Percentiles rank a stretch among this genome's conserved stretches.
Evolutionary conservation across 1,140 invertebrate genomes (phyloP).

Genomic region (Caenorhabditis latens): DNA sequence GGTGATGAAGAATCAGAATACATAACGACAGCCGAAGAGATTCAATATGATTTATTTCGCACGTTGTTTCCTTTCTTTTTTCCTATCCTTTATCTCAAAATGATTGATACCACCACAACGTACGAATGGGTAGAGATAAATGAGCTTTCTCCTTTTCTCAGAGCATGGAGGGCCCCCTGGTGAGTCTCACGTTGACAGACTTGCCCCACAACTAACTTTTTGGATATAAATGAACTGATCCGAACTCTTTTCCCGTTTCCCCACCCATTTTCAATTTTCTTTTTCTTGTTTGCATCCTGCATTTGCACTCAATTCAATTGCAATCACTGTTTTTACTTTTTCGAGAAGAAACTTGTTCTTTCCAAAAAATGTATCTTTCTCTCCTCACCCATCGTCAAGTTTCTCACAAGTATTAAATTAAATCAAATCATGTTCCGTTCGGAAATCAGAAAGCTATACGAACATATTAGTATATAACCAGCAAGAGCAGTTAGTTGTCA

Average conservation of each 20-base stretch:
- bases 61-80: conserved; percentile 22
- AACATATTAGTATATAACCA: not conserved
- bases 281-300: conserved; percentile 18
- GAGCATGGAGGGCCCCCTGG: not conserved
- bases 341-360: not conserved
- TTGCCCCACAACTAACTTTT: conserved; percentile 28
- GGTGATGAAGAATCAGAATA: conserved; percentile 37
- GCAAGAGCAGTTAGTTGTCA: conserved; percentile 28
- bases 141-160: conserved; percentile 3
- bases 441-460: conserved; percentile 51
- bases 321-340: not conserved
- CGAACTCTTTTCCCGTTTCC: not conserved
- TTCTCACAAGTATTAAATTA: not conserved
- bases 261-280: not conserved
- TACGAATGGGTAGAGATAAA: conserved; percentile 39
- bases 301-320: conserved; percentile 27
- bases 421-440: conserved; percentile 6
- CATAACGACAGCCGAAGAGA: not conserved
- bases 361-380: not conserved
- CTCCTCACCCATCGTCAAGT: not conserved
- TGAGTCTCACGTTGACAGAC: conserved; percentile 32
- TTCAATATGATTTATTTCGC: conserved; percentile 42
- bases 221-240: conserved; percentile 30
- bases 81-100: conserved; percentile 43
- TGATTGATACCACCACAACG: conserved; percentile 49